These are phyloP conservation scores for Entelurus aequoreus DNA, from an alignment of 2,113 vertebrate genomes.

Conservation along the genomic window DNA sequence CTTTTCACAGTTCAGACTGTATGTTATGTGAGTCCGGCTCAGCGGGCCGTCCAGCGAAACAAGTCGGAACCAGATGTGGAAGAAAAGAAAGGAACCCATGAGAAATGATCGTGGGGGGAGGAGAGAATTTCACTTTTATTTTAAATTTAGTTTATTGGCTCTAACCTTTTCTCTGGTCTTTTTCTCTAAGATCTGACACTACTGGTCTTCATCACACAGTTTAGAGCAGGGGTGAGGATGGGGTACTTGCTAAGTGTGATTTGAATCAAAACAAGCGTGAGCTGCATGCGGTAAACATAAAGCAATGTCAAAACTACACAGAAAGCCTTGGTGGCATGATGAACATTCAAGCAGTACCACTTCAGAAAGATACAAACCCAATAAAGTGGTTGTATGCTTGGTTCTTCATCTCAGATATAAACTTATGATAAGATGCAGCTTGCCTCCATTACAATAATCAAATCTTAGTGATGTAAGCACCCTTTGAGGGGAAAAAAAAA, in stretches of 20 bases:
- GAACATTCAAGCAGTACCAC: too few species aligned
- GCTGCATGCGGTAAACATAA: neutral
- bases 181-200: constrained; percentile 37
- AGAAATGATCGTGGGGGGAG: constrained; percentile 48
- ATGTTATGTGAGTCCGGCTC: constrained; percentile 16
- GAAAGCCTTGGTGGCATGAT: too few species aligned
- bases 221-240: constrained; percentile 44
- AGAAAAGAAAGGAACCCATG: neutral
- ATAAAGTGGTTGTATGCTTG: neutral
- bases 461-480: too few species aligned
- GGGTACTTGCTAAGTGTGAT: constrained; percentile 50
- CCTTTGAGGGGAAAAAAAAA: too few species aligned
- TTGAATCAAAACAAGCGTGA: constrained; percentile 70
- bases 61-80: constrained; percentile 58
- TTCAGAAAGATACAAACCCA: too few species aligned
- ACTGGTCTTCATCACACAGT: constrained; percentile 24
- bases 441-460: neutral
- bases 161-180: constrained; percentile 42
- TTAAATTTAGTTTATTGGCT: constrained; percentile 53
- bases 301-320: too few species aligned
- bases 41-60: constrained; percentile 3
- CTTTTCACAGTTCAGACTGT: constrained; percentile 14
- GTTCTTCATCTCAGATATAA: neutral
- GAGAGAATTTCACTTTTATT: constrained; percentile 21
- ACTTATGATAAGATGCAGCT: neutral